These are phyloP conservation scores for Gymnocypris eckloni DNA, from an alignment of 2,797 vertebrate genomes.

Conservation along the genomic window DNA sequence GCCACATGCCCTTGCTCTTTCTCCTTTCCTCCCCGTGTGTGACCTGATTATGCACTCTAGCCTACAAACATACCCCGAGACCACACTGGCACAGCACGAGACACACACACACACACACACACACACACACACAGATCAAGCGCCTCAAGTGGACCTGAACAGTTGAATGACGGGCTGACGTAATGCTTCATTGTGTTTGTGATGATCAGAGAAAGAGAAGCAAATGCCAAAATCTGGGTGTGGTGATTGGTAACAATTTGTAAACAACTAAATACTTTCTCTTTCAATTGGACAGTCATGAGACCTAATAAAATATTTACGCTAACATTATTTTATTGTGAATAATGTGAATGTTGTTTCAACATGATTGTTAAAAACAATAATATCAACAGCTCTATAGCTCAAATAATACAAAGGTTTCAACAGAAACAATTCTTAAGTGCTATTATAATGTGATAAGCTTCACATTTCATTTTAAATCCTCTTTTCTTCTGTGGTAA, in stretches of 20 bases:
- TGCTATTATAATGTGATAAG: not conserved
- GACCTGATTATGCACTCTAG: constrained; percentile 45
- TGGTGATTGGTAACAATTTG: not conserved
- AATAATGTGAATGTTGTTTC: not conserved
- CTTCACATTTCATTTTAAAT: not conserved
- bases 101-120: constrained; percentile 24
- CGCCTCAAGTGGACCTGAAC: constrained; percentile 47
- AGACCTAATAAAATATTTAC: not conserved
- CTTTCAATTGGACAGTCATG: not conserved
- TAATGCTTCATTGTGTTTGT: constrained; percentile 39
- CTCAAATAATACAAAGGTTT: not conserved
- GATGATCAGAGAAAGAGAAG: not conserved
- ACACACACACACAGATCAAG: constrained; percentile 18
- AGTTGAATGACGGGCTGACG: constrained; percentile 49
- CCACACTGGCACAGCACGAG: not conserved
- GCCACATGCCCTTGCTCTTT: constrained; percentile 5
- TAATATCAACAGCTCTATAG: not conserved
- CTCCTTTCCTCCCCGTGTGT: not conserved
- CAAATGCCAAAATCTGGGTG: not conserved
- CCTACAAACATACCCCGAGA: constrained; percentile 36
- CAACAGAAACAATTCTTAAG: too few relatives aligned
- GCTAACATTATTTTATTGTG: not conserved
- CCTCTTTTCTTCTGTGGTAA: not conserved
- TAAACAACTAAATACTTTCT: not conserved
- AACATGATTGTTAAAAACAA: not conserved